Evolutionary conservation across 2,113 vertebrate species (phyloP), one percentile per base, ranked within the genome.

Genomic region (Seriola dumerili): DNA sequence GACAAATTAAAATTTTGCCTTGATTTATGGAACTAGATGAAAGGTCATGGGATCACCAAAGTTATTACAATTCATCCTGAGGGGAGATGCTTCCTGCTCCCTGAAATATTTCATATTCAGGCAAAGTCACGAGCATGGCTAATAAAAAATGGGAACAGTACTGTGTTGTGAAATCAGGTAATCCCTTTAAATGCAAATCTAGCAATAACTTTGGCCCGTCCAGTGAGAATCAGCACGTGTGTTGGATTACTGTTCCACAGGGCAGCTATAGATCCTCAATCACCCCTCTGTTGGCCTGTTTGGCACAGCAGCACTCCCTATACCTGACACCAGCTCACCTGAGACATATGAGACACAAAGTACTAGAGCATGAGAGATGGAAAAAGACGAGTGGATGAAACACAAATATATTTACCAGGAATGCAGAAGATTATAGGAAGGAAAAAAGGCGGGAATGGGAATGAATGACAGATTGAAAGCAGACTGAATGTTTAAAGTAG

Each of bases 251-350:
- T 42, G 54, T 5, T 74, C 42, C 36, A 38, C 38, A 48, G 25
- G 3, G 21, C 40, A 9, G 9, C 52, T 34, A 3, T 23, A 73
- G 55, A 46, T 71, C 63, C 29, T 61, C 2, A 23, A 3, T 61
- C 63, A 40, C 3, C 13, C 13, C 34, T n/a, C 23, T n/a, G 16
- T 42, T 52, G 8, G 21, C 66, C 66, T 36, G 40, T 63, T 67
- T 21, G 69, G 44, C 57, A 42, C 8, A 11, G 16, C 61, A 52
- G 59, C 42, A 25, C 13, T 23, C 6, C 1, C 8, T 73, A 1
- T 50, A 79, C 48, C 71, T 63, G 70, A 79, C 65, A 76, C 58
- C 77, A 61, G 52, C 54, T 48, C 68, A 81, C 62, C 62, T 62
- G 83, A 72, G 44, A 59, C 77, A 72, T 65, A 54, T 16, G 29